Base-by-base conservation (phyloP, 2,888 invertebrate genomes). In the Schizotus pectinicornis region DNA sequence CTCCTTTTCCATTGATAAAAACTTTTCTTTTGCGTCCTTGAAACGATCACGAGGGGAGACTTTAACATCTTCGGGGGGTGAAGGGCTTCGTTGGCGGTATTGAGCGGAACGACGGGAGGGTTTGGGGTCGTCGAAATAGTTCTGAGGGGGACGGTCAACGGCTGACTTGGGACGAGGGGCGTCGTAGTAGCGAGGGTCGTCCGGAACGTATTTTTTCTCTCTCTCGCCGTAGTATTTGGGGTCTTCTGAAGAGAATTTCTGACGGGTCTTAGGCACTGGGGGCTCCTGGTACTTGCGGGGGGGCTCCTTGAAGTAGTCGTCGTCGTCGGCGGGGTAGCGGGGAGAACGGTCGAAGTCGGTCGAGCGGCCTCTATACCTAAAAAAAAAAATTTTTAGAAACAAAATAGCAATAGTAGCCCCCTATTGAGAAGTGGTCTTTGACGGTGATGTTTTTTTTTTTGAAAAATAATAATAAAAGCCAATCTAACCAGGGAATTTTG, bases 11-110 rank as follows among this genome's bases (percentile, higher is more conserved):
- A 93, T 84, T 62, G 90, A 86, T 77, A 89, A 84, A 75, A 93
- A 93, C 79, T 92, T 92, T 72, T 93, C 91, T 78, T 92, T 92
- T 41, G 93, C 92, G 69, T 92, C 92, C 69, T 91, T 89, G 79
- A 93, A 92, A 56, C 92, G 84, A 71, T 92, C 92, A 67, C 89
- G 86, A 0, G 91, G 91, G 1, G 88, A 86, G n/a, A 77, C 43
- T 79, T 73, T 73, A 70, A 67, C 82, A 79, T 45, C 81, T 67
- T 74, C 83, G 79, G 64, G 83, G 74, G 77, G 84, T 78, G 78
- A 83, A 76, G 70, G 81, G 71, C 61, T 83, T 78, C 75, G 64
- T 34, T 75, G 74, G 9, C 75, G 22, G 7, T 43, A 36, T 42
- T 48, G 22, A 30, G 22, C 22, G 22, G 22, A 22, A 22, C 22